Evolutionary conservation across 2,888 invertebrate species (phyloP).

Genomic region (Rhingia campestris): DNA sequence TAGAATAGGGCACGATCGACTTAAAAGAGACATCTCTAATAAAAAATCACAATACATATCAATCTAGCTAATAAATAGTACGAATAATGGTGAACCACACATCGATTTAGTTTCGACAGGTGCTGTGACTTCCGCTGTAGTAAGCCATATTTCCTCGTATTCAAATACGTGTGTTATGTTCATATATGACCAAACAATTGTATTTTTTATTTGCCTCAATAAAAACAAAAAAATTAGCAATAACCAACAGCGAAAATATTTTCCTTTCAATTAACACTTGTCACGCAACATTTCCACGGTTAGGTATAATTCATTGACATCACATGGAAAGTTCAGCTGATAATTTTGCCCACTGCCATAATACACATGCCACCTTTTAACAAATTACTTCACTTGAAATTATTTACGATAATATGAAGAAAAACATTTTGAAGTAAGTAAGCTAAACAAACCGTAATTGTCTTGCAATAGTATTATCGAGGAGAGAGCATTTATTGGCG

Average conservation of each 20-base stretch:
- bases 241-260: background rate
- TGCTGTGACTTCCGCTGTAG: too few species aligned
- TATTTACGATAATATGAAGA: constrained; percentile 5
- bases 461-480: background rate
- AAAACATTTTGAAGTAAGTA: background rate
- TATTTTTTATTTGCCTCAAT: too few species aligned
- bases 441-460: background rate
- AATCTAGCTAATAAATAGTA: too few species aligned
- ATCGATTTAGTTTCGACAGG: too few species aligned
- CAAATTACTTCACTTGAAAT: constrained; percentile 14
- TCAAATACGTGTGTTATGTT: too few species aligned
- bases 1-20: too few species aligned
- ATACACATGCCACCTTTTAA: constrained; percentile 15
- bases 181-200: too few species aligned
- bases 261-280: constrained; percentile 25
- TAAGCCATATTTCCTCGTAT: too few species aligned
- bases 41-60: too few species aligned
- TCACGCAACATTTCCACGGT: constrained; percentile 20
- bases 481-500: background rate
- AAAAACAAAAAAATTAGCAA: background rate
- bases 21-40: too few species aligned
- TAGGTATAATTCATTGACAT: constrained; percentile 18
- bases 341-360: constrained; percentile 12
- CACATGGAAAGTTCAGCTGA: constrained; percentile 29
- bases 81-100: too few species aligned